phyloP scores from a whole-genome alignment of 2,113 vertebrate genomes.

The Sinocyclocheilus rhinocerous region DNA sequence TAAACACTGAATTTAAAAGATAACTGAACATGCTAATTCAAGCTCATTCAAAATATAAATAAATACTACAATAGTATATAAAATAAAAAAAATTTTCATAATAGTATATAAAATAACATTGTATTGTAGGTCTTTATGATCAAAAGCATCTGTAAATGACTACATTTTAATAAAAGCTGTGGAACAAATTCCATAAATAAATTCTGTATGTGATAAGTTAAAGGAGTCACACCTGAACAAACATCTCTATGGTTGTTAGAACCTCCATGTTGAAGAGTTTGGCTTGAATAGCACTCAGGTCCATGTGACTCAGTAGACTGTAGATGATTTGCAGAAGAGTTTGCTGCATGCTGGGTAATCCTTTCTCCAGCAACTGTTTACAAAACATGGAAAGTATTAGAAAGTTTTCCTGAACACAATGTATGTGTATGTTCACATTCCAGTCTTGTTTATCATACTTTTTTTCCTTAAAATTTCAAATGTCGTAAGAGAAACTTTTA shows the following conservation, averaged over 20 bases:
- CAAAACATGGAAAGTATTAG: not conserved
- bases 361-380: conserved; percentile 90
- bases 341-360: conserved; percentile 95
- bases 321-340: conserved; percentile 97
- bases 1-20: not conserved
- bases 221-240: conserved; percentile 83
- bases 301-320: conserved; percentile 95
- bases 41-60: not conserved
- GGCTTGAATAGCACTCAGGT: conserved; percentile 87
- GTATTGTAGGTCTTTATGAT: not conserved
- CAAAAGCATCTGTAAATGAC: not conserved
- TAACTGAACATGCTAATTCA: not conserved
- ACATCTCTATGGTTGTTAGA: conserved; percentile 96
- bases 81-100: too few relatives aligned
- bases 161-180: not conserved
- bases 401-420: not conserved
- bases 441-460: not conserved
- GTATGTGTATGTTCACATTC: not conserved
- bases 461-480: not conserved
- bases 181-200: not conserved
- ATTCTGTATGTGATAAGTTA: not conserved
- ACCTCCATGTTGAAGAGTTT: conserved; percentile 95
- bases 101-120: not conserved
- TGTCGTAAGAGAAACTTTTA: not conserved
- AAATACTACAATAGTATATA: not conserved